Conservation (phyloP, 2,113 vertebrate species). For the Apodemus sylvaticus region DNA sequence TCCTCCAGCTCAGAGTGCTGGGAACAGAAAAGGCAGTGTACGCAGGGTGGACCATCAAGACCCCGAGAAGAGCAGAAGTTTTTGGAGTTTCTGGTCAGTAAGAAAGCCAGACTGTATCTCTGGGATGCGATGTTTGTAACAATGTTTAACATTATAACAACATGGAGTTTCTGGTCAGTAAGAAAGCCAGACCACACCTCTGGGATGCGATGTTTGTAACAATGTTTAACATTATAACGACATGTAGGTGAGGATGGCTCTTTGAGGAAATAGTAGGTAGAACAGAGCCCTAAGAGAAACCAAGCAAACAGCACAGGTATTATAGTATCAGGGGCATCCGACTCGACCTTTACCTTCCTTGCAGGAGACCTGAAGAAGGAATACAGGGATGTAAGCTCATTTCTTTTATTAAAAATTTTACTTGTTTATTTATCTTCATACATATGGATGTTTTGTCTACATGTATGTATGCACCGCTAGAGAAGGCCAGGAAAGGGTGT, state of each 20-base stretch:
- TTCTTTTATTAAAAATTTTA: background rate
- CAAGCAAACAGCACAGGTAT: background rate
- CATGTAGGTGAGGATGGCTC: background rate
- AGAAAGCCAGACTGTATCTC: background rate
- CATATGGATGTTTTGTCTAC: background rate
- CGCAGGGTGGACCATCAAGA: background rate
- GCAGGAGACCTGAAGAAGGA: background rate
- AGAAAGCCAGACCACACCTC: background rate
- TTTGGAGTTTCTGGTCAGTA: background rate
- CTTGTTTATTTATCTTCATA: background rate
- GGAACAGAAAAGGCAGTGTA: background rate
- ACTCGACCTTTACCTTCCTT: background rate
- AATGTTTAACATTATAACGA: background rate
- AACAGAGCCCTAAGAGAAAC: background rate
- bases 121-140: background rate
- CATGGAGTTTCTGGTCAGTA: background rate
- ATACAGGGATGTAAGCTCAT: background rate
- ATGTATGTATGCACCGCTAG: background rate
- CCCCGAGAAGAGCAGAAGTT: background rate
- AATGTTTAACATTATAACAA: background rate
- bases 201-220: background rate
- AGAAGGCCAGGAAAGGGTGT: background rate
- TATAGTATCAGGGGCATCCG: background rate
- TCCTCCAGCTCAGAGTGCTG: background rate
- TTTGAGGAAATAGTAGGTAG: background rate